A percentile compares a stretch with the other conserved stretches of the same genome.
These are phyloP conservation scores for Neoniphon sammara DNA, from an alignment of 2,797 vertebrate species.

Conservation along the genomic window DNA sequence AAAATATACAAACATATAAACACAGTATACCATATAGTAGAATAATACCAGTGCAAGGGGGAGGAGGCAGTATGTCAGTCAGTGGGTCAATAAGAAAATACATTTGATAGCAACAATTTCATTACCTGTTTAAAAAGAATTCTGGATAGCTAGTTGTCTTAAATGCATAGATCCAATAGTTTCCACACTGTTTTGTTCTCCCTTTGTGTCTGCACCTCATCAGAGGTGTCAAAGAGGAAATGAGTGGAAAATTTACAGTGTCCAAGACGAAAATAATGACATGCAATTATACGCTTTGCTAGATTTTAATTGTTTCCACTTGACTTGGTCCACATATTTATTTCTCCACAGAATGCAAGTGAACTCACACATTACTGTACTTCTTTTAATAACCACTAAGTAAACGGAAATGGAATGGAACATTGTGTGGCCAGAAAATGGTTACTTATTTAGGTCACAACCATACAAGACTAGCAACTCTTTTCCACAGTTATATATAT, in stretches of 20 bases:
- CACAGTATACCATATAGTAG: no score
- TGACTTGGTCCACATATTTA: not conserved
- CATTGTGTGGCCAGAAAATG: no score
- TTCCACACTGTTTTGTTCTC: no score
- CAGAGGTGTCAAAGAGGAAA: not conserved
- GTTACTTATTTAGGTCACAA: not conserved
- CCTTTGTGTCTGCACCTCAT: not conserved
- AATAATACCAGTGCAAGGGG: no score
- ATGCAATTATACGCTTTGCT: constrained; percentile 16
- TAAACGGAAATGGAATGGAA: not conserved
- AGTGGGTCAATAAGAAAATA: no score
- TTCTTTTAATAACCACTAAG: constrained; percentile 27
- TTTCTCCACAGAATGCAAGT: constrained; percentile 43
- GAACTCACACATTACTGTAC: constrained; percentile 27
- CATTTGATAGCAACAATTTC: no score
- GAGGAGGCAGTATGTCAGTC: no score
- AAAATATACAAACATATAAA: no score
- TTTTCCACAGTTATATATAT: not conserved
- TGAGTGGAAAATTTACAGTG: constrained; percentile 5
- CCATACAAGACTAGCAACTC: not conserved
- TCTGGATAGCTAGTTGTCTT: no score
- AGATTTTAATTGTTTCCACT: not conserved
- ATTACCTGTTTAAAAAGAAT: no score
- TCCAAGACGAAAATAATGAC: constrained; percentile 7
- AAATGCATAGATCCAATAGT: no score